These are phyloP conservation scores for Drosophila leontia DNA, from an alignment of 1,140 invertebrate genomes.

Conservation along the genomic window DNA sequence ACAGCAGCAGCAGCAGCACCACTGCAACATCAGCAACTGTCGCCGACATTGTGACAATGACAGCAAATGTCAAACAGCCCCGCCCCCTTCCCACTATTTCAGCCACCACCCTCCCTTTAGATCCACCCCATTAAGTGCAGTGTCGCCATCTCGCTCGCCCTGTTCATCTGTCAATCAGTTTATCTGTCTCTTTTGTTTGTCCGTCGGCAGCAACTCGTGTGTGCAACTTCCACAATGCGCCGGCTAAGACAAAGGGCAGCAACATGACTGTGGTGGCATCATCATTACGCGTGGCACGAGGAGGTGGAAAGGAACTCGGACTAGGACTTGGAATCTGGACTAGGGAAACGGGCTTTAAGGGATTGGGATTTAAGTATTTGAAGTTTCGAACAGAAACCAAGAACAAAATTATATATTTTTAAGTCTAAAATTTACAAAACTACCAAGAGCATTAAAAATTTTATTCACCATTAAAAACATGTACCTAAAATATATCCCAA, in stretches of 20 bases:
- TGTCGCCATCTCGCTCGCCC: slow-evolving; percentile 18
- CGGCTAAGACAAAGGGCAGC: slow-evolving; percentile 60
- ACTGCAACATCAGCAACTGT: slow-evolving; percentile 44
- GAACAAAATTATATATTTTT: too few relatives aligned
- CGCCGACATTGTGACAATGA: slow-evolving; percentile 68
- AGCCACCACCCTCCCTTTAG: not conserved
- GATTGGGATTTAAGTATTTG: too few relatives aligned
- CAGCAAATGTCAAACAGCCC: slow-evolving; percentile 78
- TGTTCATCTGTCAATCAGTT: slow-evolving; percentile 55
- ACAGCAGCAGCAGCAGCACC: slow-evolving; percentile 5
- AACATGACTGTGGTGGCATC: slow-evolving; percentile 29
- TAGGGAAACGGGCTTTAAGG: not conserved
- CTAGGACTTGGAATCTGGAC: not conserved
- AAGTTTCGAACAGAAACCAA: too few relatives aligned
- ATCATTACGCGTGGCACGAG: not conserved
- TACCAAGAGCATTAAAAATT: too few relatives aligned
- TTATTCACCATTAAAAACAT: too few relatives aligned
- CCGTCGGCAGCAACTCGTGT: slow-evolving; percentile 43
- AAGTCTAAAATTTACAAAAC: too few relatives aligned
- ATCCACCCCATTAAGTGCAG: slow-evolving; percentile 34
- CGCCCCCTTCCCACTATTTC: not conserved
- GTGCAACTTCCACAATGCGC: slow-evolving; percentile 53
- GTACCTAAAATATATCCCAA: too few relatives aligned
- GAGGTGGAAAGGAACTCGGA: not conserved
- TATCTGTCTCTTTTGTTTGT: slow-evolving; percentile 53